phyloP scores from a whole-genome alignment of 1,140 invertebrate species.

The Drosophila malerkotliana region DNA sequence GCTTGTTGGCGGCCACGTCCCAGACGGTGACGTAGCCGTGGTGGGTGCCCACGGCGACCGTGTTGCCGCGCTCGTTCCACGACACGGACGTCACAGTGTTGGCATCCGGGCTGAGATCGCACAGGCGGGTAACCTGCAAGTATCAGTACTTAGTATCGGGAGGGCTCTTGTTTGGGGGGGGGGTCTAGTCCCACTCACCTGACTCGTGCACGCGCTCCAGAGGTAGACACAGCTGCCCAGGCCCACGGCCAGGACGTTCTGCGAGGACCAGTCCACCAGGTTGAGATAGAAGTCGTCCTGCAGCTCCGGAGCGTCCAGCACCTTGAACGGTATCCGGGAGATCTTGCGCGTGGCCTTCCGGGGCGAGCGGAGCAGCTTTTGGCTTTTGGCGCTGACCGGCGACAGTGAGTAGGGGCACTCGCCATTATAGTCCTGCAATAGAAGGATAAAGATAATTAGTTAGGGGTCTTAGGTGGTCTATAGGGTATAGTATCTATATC shows the following conservation, averaged over 20 bases:
- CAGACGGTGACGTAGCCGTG: constrained; percentile 98
- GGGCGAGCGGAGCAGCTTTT: constrained; percentile 96
- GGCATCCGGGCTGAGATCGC: constrained; percentile 96
- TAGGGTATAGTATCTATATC: neutral
- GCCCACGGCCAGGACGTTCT: constrained; percentile 99
- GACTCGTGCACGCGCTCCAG: constrained; percentile 99
- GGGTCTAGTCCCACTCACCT: constrained; percentile 86
- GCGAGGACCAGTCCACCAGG: constrained; percentile 99
- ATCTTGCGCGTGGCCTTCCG: constrained; percentile 98
- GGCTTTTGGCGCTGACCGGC: constrained; percentile 96
- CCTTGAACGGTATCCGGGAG: constrained; percentile 98
- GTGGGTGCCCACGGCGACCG: constrained; percentile 98
- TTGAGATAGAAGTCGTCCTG: constrained; percentile 99
- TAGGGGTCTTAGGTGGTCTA: neutral
- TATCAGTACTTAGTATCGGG: neutral
- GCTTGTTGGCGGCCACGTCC: constrained; percentile 98
- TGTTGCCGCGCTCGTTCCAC: constrained; percentile 98
- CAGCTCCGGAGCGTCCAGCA: constrained; percentile 98
- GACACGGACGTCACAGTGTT: constrained; percentile 99
- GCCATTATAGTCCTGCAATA: constrained; percentile 86
- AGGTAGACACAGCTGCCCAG: constrained; percentile 99
- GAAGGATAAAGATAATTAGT: neutral
- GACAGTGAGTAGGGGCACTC: constrained; percentile 95
- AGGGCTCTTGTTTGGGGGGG: too few relatives aligned
- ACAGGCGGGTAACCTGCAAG: constrained; percentile 93